Conservation (phyloP, 2,797 vertebrate genomes). For the Manis crassicaudata region DNA sequence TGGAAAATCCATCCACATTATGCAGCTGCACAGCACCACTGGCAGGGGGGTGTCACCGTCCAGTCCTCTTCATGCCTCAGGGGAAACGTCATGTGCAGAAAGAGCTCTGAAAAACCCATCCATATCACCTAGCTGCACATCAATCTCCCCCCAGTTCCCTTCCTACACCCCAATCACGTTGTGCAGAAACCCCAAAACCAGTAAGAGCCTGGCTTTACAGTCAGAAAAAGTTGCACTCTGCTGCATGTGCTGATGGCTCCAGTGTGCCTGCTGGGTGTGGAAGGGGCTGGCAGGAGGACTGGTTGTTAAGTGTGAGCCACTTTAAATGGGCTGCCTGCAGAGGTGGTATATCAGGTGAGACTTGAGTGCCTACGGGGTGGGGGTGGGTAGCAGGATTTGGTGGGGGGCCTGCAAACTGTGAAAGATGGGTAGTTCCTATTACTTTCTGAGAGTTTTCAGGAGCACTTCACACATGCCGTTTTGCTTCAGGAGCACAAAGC, state of each 20-base stretch:
- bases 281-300: neutral
- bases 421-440: conserved; percentile 47
- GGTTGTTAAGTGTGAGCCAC: neutral
- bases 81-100: neutral
- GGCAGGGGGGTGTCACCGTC: neutral
- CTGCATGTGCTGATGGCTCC: neutral
- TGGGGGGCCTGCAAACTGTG: neutral
- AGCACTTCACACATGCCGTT: conserved; percentile 36
- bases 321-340: neutral
- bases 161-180: neutral
- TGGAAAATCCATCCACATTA: neutral
- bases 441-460: conserved; percentile 57
- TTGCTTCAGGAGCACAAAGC: conserved; percentile 59
- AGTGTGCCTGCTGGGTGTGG: neutral
- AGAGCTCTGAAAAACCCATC: neutral
- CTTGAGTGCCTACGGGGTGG: neutral
- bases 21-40: neutral
- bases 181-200: conserved; percentile 14
- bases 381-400: neutral
- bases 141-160: neutral
- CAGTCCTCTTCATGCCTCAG: neutral
- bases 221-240: neutral
- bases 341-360: conserved; percentile 23
- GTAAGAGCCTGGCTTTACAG: neutral
- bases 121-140: neutral